Percentiles rank a stretch among this genome's conserved stretches.
These are phyloP conservation scores for Psittacula echo DNA, from an alignment of 2,797 vertebrate genomes.

Conservation along the genomic window DNA sequence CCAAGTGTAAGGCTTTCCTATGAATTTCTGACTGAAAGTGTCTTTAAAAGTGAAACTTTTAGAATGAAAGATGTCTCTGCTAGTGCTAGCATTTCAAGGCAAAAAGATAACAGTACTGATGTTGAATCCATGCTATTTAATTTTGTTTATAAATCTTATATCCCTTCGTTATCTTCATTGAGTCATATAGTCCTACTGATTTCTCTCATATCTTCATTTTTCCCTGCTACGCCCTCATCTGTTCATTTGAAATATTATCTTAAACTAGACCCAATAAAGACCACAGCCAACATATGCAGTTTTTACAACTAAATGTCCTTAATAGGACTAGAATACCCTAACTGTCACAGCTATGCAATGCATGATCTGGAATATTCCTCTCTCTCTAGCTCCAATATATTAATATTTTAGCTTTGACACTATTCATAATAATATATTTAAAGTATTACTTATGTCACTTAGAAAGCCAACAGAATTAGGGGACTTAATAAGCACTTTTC, in stretches of 20 bases:
- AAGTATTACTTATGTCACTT: conserved; percentile 51
- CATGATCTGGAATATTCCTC: background rate
- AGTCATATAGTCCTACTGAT: background rate
- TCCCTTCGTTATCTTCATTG: background rate
- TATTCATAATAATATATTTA: conserved; percentile 24
- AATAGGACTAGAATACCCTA: background rate
- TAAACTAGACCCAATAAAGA: background rate
- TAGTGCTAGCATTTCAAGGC: background rate
- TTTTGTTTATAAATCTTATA: background rate
- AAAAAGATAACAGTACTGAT: background rate
- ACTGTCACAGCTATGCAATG: background rate
- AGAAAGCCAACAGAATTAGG: conserved; percentile 26
- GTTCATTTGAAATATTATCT: background rate
- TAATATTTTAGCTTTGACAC: conserved; percentile 4
- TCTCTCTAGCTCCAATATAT: background rate
- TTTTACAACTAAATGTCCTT: background rate
- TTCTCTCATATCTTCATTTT: background rate
- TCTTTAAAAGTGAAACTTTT: background rate
- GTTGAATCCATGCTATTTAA: background rate
- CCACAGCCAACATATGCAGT: background rate
- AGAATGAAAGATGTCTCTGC: background rate
- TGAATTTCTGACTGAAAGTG: background rate
- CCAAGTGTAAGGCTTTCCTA: background rate
- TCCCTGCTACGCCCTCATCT: background rate
- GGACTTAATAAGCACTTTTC: conserved; percentile 6